Evolutionary conservation across 2,888 invertebrate species (phyloP).

Genomic region (Phaedon cochleariae): DNA sequence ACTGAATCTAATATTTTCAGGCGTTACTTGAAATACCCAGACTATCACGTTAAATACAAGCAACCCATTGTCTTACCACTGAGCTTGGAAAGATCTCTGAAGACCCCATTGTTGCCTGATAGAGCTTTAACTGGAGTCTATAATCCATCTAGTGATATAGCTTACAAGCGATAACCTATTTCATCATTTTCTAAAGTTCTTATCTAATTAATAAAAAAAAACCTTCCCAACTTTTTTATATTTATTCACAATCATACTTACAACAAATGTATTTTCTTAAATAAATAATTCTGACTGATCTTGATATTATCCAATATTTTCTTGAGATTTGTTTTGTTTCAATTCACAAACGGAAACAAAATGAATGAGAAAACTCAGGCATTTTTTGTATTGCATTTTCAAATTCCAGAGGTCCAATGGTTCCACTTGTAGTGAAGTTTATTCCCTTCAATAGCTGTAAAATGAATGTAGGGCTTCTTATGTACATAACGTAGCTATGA

Average conservation of each 20-base stretch:
- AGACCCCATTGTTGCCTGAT: constrained; percentile 66
- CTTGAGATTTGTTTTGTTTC: background rate
- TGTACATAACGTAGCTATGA: background rate
- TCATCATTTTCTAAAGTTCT: too few species aligned
- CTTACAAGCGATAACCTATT: constrained; percentile 59
- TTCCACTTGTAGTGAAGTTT: constrained; percentile 67
- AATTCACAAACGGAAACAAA: constrained; percentile 67
- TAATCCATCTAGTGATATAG: constrained; percentile 66
- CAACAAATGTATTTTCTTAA: too few species aligned
- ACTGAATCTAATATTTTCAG: constrained; percentile 50
- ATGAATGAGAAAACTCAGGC: constrained; percentile 69
- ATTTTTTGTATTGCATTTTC: constrained; percentile 69
- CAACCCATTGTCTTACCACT: constrained; percentile 67
- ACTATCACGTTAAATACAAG: constrained; percentile 68
- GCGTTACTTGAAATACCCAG: constrained; percentile 67
- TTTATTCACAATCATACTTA: too few species aligned
- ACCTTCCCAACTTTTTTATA: too few species aligned
- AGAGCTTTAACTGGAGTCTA: constrained; percentile 68
- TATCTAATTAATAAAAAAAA: too few species aligned
- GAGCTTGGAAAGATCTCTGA: constrained; percentile 64
- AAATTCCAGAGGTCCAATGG: constrained; percentile 69
- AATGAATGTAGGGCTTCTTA: constrained; percentile 39
- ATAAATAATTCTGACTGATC: too few species aligned
- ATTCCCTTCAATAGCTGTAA: constrained; percentile 71
- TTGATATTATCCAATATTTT: too few species aligned